Conservation (phyloP, 2,113 vertebrate species). For the Microcebus jonahi region DNA sequence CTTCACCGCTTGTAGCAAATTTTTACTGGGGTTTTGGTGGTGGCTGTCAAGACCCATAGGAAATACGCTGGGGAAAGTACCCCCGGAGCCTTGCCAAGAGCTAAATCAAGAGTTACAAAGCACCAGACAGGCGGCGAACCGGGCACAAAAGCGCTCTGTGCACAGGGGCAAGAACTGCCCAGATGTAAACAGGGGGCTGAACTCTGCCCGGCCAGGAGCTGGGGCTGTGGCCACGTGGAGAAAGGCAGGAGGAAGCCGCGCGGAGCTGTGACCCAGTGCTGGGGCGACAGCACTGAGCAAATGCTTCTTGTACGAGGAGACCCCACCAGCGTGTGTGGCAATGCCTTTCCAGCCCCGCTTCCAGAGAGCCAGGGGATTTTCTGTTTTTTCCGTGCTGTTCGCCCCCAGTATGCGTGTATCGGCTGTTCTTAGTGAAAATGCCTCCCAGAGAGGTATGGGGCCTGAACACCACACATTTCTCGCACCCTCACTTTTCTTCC, state of each 20-base stretch:
- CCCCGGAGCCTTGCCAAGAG: neutral
- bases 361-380: neutral
- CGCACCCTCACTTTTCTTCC: neutral
- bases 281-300: neutral
- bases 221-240: neutral
- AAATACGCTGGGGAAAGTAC: neutral
- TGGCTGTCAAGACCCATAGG: neutral
- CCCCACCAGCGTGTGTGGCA: rapidly evolving
- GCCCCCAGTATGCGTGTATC: neutral
- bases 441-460: neutral
- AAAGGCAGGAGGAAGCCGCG: neutral
- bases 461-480: neutral
- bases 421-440: neutral
- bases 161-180: neutral
- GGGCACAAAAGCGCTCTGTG: neutral
- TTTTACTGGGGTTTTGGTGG: neutral
- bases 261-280: neutral
- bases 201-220: neutral
- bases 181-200: neutral
- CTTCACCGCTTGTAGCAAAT: rapidly evolving
- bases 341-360: neutral
- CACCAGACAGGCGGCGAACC: neutral
- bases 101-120: neutral
- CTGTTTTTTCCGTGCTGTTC: neutral
- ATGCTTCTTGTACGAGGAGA: neutral